phyloP scores from a whole-genome alignment of 2,113 vertebrate genomes.

The Andinoacara biseriatus region DNA sequence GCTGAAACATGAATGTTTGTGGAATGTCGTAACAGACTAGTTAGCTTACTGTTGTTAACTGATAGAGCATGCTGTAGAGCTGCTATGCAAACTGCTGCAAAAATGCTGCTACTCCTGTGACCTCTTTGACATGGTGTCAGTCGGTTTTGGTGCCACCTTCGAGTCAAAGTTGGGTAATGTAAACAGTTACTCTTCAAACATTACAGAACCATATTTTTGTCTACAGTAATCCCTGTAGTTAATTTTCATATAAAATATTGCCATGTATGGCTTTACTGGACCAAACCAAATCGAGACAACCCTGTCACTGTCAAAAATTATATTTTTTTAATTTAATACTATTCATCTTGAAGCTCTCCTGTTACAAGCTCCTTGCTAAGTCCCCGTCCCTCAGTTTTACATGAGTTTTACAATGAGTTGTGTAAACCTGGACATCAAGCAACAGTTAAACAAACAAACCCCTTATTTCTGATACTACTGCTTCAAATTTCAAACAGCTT shows the following conservation, averaged over 20 bases:
- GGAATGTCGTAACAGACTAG: neutral
- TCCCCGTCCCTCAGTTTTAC: neutral
- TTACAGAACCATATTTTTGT: neutral
- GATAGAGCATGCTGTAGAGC: neutral
- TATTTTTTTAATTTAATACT: too few species aligned
- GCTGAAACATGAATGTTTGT: neutral
- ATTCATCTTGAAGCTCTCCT: too few species aligned
- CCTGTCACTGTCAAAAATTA: too few species aligned
- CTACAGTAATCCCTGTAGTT: neutral
- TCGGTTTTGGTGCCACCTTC: neutral
- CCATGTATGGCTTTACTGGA: neutral
- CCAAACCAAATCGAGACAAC: too few species aligned
- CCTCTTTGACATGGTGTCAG: neutral
- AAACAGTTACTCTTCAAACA: neutral
- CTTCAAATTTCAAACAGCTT: constrained; percentile 5
- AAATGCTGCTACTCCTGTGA: neutral
- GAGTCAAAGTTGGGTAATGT: neutral
- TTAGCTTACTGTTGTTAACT: neutral
- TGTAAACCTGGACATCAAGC: too few species aligned
- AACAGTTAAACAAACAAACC: too few species aligned
- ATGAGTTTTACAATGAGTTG: neutral
- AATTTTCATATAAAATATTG: neutral
- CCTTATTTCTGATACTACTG: neutral
- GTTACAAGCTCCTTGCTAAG: neutral
- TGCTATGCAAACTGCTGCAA: neutral